These are phyloP conservation scores for Cuniculus paca DNA, from an alignment of 2,797 vertebrate genomes.

Conservation along the genomic window DNA sequence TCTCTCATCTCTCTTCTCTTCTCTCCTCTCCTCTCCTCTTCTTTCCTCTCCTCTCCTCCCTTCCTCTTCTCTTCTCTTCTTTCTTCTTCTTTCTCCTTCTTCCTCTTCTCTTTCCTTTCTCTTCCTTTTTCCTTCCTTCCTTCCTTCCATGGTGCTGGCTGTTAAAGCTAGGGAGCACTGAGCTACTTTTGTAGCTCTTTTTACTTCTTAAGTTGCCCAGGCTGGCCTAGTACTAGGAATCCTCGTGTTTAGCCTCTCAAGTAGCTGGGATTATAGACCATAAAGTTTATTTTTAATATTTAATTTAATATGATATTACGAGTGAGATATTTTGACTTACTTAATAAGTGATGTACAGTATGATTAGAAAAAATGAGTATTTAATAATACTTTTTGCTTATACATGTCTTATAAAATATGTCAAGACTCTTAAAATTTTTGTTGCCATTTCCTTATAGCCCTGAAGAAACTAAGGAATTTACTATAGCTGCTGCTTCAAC, in stretches of 20 bases:
- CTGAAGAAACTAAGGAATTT: not conserved
- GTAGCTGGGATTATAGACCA: not conserved
- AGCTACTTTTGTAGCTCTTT: not conserved
- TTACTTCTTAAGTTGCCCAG: not conserved
- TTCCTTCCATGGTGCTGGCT: not conserved
- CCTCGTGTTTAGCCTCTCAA: not conserved
- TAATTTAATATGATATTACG: slow-evolving; percentile 4
- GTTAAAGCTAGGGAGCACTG: not conserved
- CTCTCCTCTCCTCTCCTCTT: accelerated
- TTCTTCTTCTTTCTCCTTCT: not conserved
- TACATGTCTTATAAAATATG: not conserved
- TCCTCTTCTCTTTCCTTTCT: accelerated
- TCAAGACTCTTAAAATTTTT: slow-evolving; percentile 15
- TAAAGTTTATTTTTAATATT: slow-evolving; percentile 7
- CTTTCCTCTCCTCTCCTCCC: too few relatives aligned
- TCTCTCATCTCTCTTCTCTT: accelerated
- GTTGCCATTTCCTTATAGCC: not conserved
- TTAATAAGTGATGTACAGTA: not conserved
- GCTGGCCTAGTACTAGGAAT: not conserved
- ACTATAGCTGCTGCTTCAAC: not conserved
- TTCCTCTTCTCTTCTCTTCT: not conserved
- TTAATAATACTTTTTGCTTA: slow-evolving; percentile 26
- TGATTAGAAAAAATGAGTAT: slow-evolving; percentile 25
- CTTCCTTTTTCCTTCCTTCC: not conserved
- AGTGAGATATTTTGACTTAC: slow-evolving; percentile 32